These are phyloP conservation scores for Neria commutata DNA, from an alignment of 2,888 invertebrate genomes.

Conservation along the genomic window DNA sequence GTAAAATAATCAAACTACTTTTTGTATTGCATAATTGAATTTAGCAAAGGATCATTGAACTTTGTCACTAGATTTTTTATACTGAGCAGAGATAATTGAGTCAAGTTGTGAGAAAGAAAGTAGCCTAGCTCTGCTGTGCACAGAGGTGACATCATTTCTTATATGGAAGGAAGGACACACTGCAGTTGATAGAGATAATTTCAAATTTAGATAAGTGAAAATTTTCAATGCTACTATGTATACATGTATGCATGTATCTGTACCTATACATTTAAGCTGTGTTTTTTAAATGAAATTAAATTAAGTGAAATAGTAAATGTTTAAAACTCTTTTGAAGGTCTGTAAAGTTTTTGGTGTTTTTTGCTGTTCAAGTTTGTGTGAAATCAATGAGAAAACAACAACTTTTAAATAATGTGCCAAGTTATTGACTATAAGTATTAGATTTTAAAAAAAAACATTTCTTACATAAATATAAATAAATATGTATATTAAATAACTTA, in stretches of 20 bases:
- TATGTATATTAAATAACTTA: neutral
- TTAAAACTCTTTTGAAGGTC: too few relatives aligned
- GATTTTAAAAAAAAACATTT: neutral
- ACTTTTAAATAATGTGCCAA: slow-evolving; percentile 14
- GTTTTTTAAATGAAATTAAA: too few relatives aligned
- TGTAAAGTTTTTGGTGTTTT: neutral
- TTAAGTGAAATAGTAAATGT: too few relatives aligned
- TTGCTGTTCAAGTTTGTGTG: too few relatives aligned
- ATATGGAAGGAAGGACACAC: too few relatives aligned
- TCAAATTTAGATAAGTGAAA: too few relatives aligned
- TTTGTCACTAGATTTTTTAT: neutral
- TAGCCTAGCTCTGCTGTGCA: too few relatives aligned
- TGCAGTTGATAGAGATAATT: neutral
- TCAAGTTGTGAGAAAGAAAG: too few relatives aligned
- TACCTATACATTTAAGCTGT: too few relatives aligned
- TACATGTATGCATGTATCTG: too few relatives aligned
- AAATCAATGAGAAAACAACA: neutral
- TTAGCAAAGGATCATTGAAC: neutral
- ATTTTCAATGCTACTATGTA: too few relatives aligned
- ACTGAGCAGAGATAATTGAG: neutral
- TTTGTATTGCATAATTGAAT: neutral
- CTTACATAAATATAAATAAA: neutral
- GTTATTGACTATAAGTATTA: slow-evolving; percentile 7
- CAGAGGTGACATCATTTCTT: too few relatives aligned
- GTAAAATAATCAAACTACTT: slow-evolving; percentile 1